These are phyloP conservation scores for silkworm (Bombyx mori) DNA, from an alignment of 1,140 invertebrate species.

Conservation along the genomic window ASM3026992v2 NC_085124.1:4522001-4522500, in stretches of 20 bases:
- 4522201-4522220: no score
- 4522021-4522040: constrained; percentile 32
- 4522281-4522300: constrained; percentile 48
- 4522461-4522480: no score
- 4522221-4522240: no score
- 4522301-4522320: constrained; percentile 64
- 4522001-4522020: constrained; percentile 20
- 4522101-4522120: background rate
- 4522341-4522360: constrained; percentile 62
- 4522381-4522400: constrained; percentile 56
- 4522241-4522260: background rate
- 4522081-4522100: constrained; percentile 7
- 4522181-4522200: no score
- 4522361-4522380: constrained; percentile 65
- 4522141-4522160: no score
- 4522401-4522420: constrained; percentile 23
- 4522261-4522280: constrained; percentile 24
- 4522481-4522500: no score
- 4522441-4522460: no score
- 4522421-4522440: no score
- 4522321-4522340: constrained; percentile 63
- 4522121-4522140: no score
- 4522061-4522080: constrained; percentile 36
- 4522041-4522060: constrained; percentile 39
- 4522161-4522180: no score